phyloP scores from a whole-genome alignment of 1,140 invertebrate genomes.

The Drosophila kurseongensis region DNA sequence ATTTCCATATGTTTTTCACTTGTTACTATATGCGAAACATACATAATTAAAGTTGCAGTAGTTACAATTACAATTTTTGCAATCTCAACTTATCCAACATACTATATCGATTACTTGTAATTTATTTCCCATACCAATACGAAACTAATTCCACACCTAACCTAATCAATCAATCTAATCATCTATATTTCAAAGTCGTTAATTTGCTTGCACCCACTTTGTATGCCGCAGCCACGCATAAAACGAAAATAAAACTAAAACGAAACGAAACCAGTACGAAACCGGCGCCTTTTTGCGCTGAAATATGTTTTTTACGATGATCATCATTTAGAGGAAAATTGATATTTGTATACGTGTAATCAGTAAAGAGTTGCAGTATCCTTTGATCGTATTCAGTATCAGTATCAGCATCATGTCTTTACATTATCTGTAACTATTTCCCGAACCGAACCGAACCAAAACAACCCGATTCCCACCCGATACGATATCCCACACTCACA shows the following conservation, averaged over 20 bases:
- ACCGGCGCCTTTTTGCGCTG: conserved; percentile 41
- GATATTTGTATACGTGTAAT: conserved; percentile 45
- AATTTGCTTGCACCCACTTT: conserved; percentile 85
- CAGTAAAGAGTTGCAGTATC: conserved; percentile 48
- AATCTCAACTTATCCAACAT: conserved; percentile 75
- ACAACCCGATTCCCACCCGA: conserved; percentile 20
- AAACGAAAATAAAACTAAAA: conserved; percentile 29
- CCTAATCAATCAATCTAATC: conserved; percentile 58
- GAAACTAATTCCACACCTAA: conserved; percentile 56
- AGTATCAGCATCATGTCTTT: conserved; percentile 70
- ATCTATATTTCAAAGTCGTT: conserved; percentile 72
- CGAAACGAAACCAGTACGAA: conserved; percentile 45
- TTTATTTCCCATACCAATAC: conserved; percentile 64
- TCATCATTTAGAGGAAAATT: conserved; percentile 49
- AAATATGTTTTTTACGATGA: conserved; percentile 39
- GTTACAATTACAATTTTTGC: conserved; percentile 65
- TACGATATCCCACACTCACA: conserved; percentile 19
- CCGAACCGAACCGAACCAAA: conserved; percentile 15
- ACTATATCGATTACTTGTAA: conserved; percentile 76
- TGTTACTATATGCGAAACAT: conserved; percentile 65
- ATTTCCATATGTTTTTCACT: conserved; percentile 30
- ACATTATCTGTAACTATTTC: conserved; percentile 64
- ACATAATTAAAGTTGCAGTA: conserved; percentile 72
- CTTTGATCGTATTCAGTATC: conserved; percentile 59
- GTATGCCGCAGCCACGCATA: conserved; percentile 85